Evolutionary conservation across 2,888 invertebrate species (phyloP), one percentile per base, ranked within the genome.

Genomic region (Synanthedon vespiformis): DNA sequence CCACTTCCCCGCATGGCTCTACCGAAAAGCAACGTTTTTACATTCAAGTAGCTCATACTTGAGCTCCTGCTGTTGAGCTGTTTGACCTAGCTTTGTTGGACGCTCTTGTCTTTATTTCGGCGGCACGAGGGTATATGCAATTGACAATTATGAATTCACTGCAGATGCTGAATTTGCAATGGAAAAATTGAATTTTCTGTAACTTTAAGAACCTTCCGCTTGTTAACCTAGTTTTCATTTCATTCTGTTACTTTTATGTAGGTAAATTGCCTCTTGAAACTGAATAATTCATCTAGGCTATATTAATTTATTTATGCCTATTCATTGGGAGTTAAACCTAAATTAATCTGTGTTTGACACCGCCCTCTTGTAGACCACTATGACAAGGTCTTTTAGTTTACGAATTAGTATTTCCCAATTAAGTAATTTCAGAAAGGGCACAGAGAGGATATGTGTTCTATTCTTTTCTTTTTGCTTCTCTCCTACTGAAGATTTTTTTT

Each of bases 11-110:
- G 69, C 67, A 67, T 63, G 61, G 65, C 62, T 66, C 68, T 61
- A 66, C 72, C 74, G 77, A 74, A 73, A 72, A 72, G 75, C 72
- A 69, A 70, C 73, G 77, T 83, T 81, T 83, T 83, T 80, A 76
- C 74, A 81, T 80, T 80, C 77, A 80, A 82, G 81, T 78, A 77
- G 76, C 74, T 72, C 72, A 74, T 77, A 74, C 81, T 82, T 75
- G 71, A 76, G 73, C 75, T 74, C 34, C 34, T 13, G 44, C 14
- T 6, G 44, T 44, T 13, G 14, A 44, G 44, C 44, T 48, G 22
- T 48, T 44, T 44, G 44, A 44, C 44, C 44, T 13, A n/a, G 44
- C 44, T 44, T 44, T 44, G 44, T 44, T 44, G 69, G 68, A 72
- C 74, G 70, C 72, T 70, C 74, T 79, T 67, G 72, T 70, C 69